These are phyloP conservation scores for Pomacea maculata DNA, from an alignment of 1,140 invertebrate genomes.

Conservation along the genomic window DNA sequence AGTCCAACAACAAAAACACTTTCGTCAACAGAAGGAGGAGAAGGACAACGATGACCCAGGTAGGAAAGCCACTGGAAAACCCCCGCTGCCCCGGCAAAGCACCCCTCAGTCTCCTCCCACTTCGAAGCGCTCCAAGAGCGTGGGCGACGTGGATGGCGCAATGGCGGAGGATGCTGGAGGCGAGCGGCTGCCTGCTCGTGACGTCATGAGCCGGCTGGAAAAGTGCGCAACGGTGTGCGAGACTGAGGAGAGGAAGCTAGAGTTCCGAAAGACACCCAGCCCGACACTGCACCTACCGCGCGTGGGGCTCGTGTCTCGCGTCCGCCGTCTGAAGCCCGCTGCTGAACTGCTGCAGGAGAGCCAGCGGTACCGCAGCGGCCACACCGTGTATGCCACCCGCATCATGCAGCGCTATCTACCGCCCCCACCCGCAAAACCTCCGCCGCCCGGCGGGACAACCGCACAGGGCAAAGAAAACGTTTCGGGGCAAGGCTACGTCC, in stretches of 20 bases:
- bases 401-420: slow-evolving; percentile 51
- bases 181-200: slow-evolving; percentile 10
- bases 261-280: slow-evolving; percentile 36
- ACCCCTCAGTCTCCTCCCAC: slow-evolving; percentile 26
- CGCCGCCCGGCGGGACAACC: not conserved
- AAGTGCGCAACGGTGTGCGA: slow-evolving; percentile 35
- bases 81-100: slow-evolving; percentile 32
- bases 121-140: slow-evolving; percentile 32
- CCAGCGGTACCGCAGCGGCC: slow-evolving; percentile 55
- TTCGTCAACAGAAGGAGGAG: slow-evolving; percentile 30
- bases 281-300: slow-evolving; percentile 35
- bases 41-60: slow-evolving; percentile 27
- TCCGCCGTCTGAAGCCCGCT: slow-evolving; percentile 52
- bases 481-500: slow-evolving; percentile 46
- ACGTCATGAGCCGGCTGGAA: slow-evolving; percentile 26
- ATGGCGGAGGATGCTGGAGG: not conserved
- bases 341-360: slow-evolving; percentile 58
- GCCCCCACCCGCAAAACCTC: not conserved
- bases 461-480: slow-evolving; percentile 55
- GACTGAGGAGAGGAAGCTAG: slow-evolving; percentile 28
- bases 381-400: slow-evolving; percentile 50
- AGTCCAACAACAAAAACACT: slow-evolving; percentile 17
- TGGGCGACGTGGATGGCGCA: slow-evolving; percentile 23
- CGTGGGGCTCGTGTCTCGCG: slow-evolving; percentile 35
- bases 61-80: slow-evolving; percentile 22